Base-by-base conservation (phyloP, 35 echinoderm and acorn worm genomes). In the Patiria miniata region DNA sequence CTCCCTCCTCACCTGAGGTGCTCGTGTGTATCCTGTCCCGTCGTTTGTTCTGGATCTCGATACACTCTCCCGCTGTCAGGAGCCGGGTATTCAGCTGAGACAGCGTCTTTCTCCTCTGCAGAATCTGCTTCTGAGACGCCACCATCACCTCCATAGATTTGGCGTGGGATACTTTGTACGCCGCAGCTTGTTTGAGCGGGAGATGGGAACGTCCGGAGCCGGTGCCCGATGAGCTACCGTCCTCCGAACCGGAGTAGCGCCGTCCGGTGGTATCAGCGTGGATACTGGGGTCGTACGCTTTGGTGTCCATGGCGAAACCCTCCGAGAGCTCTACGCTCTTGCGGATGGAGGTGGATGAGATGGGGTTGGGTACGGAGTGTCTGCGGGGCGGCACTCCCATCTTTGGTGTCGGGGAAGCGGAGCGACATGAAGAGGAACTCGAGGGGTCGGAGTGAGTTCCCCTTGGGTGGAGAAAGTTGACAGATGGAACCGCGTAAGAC, bases 1-100 rank as follows among this genome's bases (percentile, higher is more conserved):
- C 28, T n/a, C 14, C 34, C 21, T 34, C 65, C 26, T 73, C 65
- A 2, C 34, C 65, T 26, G 10, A 14, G 26, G 19, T 34, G 65
- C 58, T 21, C 10, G 19, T 26, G 8, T 73, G 65, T 1, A 73
- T 73, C 29, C 65, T 73, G 21, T 84, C 88, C 36, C 88, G 40
- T 65, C 88, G 81, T 40, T 82, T 90, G 42, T 84, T 90, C 81
- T 90, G 88, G 60, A 90, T 79, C 68, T 90, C 88, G 44, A 90
- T 90, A 28, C 88, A 90, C 36, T 84, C 88, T 21, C 88, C 68
- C 16, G 88, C 80, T 36, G 60, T 84, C 60, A 83, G 28, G 7
- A 90, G 33, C 23, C 88, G 51, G 15, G 88, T 90, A 36, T 73
- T 90, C 30, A 69, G 21, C 21, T 77, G 52, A 5, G 80, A 69